A percentile compares a stretch with the other conserved stretches of the same genome.
phyloP scores from a whole-genome alignment of 35 echinoderm and acorn worm species.

The Ptychodera flava region DNA sequence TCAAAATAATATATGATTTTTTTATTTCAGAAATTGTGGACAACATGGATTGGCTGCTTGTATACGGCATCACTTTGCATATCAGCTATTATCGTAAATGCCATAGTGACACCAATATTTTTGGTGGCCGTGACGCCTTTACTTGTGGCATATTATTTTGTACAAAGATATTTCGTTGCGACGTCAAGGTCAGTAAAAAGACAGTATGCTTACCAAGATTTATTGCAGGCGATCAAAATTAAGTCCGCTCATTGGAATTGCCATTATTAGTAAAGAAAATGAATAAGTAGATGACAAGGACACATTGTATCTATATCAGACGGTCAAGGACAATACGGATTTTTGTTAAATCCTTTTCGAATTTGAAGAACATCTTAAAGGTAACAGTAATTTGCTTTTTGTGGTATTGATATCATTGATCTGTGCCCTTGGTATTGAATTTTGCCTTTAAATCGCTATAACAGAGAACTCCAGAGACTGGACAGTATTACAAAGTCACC shows the following conservation, averaged over 20 bases:
- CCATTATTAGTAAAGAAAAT: too few species aligned
- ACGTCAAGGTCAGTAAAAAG: conserved; percentile 58
- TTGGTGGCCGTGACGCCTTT: conserved; percentile 33
- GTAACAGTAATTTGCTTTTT: too few species aligned
- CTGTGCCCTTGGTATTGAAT: too few species aligned
- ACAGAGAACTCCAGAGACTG: conserved; percentile 36
- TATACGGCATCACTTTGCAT: conserved; percentile 11
- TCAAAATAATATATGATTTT: conserved; percentile 20
- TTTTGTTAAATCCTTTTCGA: too few species aligned
- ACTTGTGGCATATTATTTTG: conserved; percentile 24
- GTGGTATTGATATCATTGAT: too few species aligned
- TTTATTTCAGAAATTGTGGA: conserved; percentile 11
- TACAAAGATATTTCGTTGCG: conserved; percentile 54
- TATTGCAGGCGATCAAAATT: background rate
- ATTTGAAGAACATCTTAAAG: too few species aligned
- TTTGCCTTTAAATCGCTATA: too few species aligned
- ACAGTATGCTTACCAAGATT: too few species aligned
- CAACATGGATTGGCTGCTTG: conserved; percentile 27
- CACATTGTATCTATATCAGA: too few species aligned
- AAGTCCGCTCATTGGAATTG: background rate
- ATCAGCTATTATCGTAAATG: conserved; percentile 36
- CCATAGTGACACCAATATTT: conserved; percentile 46
- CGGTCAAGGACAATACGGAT: too few species aligned
- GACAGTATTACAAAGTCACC: conserved; percentile 49
- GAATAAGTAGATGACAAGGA: too few species aligned